Percentiles rank a stretch among this genome's conserved stretches.
phyloP scores from a whole-genome alignment of 2,113 vertebrate species.

The Tautogolabrus adspersus region DNA sequence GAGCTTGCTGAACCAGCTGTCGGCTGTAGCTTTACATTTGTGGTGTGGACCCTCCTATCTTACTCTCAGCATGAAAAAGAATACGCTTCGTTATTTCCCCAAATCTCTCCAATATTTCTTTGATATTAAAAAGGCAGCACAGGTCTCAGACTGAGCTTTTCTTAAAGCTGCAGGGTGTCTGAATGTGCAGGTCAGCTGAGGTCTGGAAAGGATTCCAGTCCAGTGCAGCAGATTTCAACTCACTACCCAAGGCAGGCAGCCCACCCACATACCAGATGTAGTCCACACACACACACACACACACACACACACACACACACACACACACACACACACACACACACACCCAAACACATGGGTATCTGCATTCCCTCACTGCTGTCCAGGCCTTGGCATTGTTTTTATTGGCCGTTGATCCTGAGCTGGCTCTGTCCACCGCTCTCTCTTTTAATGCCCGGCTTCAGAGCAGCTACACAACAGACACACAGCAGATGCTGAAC shows the following conservation, averaged over 20 bases:
- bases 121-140: no score
- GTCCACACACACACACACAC: conserved; percentile 2
- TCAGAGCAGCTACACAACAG: conserved; percentile 37
- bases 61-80: no score
- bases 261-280: conserved; percentile 50
- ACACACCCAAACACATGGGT: conserved; percentile 4
- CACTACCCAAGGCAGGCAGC: not conserved
- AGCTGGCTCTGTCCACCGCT: conserved; percentile 47
- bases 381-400: conserved; percentile 53
- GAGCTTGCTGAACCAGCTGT: no score
- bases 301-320: conserved; percentile 29
- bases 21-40: no score
- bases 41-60: no score
- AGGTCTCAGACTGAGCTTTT: not conserved
- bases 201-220: conserved; percentile 20
- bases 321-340: conserved; percentile 38
- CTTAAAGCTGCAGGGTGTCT: not conserved
- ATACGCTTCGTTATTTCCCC: no score
- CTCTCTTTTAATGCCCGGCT: conserved; percentile 49
- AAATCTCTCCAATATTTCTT: no score
- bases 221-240: conserved; percentile 17
- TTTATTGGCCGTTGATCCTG: conserved; percentile 61
- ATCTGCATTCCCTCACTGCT: conserved; percentile 51
- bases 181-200: not conserved
- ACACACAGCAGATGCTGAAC: conserved; percentile 55